These are phyloP conservation scores for Dendroctonus valens DNA, from an alignment of 1,140 invertebrate species.

Conservation along the genomic window DNA sequence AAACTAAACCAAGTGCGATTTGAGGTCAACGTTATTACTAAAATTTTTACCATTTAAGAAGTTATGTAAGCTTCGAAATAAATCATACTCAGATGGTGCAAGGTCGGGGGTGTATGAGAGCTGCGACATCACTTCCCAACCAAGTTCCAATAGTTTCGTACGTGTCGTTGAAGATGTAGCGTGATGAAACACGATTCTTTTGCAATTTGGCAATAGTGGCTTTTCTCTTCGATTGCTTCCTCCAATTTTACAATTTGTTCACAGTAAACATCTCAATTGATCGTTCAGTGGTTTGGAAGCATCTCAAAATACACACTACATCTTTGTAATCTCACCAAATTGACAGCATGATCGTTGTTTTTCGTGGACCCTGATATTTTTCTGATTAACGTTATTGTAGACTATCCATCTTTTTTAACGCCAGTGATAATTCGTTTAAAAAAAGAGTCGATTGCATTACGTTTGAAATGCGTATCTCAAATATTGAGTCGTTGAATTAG, in stretches of 20 bases:
- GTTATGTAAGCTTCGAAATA: conserved; percentile 21
- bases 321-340: conserved; percentile 38
- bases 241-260: no score
- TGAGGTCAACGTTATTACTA: background rate
- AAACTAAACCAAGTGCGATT: conserved; percentile 32
- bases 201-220: background rate
- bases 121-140: conserved; percentile 14
- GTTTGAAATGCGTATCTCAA: conserved; percentile 13
- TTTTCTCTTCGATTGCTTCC: no score
- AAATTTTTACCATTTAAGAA: background rate
- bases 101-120: conserved; percentile 19
- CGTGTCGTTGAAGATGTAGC: conserved; percentile 47
- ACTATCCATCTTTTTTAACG: conserved; percentile 15
- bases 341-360: conserved; percentile 33
- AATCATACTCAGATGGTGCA: conserved; percentile 27
- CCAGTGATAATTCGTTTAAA: conserved; percentile 21
- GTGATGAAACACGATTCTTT: background rate
- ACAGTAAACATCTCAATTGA: conserved; percentile 38
- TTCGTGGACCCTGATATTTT: conserved; percentile 12
- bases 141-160: conserved; percentile 47
- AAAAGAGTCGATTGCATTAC: conserved; percentile 10
- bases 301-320: conserved; percentile 39
- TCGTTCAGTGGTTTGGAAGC: conserved; percentile 33
- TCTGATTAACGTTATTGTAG: conserved; percentile 13
- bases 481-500: background rate